Evolutionary conservation across 2,888 invertebrate genomes (phyloP).

Genomic region (Sericinus montela): DNA sequence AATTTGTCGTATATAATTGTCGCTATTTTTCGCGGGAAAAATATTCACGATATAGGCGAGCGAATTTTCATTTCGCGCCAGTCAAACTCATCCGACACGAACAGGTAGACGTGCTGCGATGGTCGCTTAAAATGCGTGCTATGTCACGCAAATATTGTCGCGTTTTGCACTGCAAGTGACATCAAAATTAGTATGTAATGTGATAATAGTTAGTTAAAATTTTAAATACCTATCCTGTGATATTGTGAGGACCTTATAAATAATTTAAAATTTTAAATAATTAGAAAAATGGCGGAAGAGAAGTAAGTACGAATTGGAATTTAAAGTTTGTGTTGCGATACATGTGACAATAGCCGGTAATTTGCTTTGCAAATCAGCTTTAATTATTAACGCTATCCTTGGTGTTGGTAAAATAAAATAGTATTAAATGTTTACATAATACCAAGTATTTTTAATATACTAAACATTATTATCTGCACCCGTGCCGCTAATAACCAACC

Average conservation of each 20-base stretch:
- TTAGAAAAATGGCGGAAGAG: slow-evolving; percentile 49
- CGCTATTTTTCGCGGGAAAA: slow-evolving; percentile 25
- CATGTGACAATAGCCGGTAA: background rate
- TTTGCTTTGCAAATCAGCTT: background rate
- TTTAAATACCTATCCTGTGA: slow-evolving; percentile 39
- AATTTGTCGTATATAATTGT: slow-evolving; percentile 10
- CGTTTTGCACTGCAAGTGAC: slow-evolving; percentile 21
- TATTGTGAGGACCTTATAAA: slow-evolving; percentile 40
- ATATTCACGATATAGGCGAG: slow-evolving; percentile 31
- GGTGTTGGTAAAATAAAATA: background rate
- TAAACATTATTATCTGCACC: slow-evolving; percentile 5
- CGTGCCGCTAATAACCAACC: slow-evolving; percentile 2
- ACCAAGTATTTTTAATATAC: background rate
- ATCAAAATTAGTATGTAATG: slow-evolving; percentile 27
- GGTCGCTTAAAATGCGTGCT: slow-evolving; percentile 22
- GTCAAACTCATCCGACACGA: slow-evolving; percentile 26
- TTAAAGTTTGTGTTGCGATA: background rate
- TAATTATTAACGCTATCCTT: background rate
- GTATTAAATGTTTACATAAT: background rate
- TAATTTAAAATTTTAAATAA: slow-evolving; percentile 27
- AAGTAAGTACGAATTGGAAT: slow-evolving; percentile 47
- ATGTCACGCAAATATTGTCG: slow-evolving; percentile 21
- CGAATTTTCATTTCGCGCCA: slow-evolving; percentile 27
- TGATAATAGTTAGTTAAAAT: slow-evolving; percentile 33
- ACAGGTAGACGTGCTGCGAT: slow-evolving; percentile 24